Conservation (phyloP, 2,797 vertebrate species). For the Sebastes steindachneri region DNA sequence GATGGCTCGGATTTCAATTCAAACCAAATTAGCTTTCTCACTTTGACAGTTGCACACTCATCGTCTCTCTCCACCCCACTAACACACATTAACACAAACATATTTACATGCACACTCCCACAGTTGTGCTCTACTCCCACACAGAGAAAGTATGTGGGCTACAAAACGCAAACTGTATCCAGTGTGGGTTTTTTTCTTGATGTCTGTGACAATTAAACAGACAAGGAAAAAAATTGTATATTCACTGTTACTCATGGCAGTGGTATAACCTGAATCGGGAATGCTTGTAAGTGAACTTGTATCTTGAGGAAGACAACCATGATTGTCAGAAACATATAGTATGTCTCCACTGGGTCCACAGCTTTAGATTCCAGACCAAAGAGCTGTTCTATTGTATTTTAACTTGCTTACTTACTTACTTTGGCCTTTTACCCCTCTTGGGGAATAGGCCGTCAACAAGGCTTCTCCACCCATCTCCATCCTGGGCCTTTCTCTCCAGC, state of each 20-base stretch:
- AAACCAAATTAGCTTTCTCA: constrained; percentile 42
- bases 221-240: constrained; percentile 19
- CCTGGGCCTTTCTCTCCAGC: no score
- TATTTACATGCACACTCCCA: constrained; percentile 46
- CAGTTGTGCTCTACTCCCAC: constrained; percentile 54
- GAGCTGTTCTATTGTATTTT: background rate
- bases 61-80: constrained; percentile 35
- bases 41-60: constrained; percentile 56
- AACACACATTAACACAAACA: constrained; percentile 32
- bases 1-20: constrained; percentile 34
- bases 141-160: constrained; percentile 58
- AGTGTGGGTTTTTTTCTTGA: constrained; percentile 66
- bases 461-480: no score
- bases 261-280: background rate
- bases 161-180: constrained; percentile 54
- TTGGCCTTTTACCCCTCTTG: no score
- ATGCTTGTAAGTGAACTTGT: background rate
- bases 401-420: no score
- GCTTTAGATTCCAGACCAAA: background rate
- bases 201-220: constrained; percentile 45
- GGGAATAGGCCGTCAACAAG: no score
- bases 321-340: background rate
- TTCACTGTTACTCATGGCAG: background rate
- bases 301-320: background rate
- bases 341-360: background rate